Evolutionary conservation across 2,888 invertebrate genomes (phyloP), one percentile per base, ranked within the genome.

Genomic region (Mechanitis mazaeus): DNA sequence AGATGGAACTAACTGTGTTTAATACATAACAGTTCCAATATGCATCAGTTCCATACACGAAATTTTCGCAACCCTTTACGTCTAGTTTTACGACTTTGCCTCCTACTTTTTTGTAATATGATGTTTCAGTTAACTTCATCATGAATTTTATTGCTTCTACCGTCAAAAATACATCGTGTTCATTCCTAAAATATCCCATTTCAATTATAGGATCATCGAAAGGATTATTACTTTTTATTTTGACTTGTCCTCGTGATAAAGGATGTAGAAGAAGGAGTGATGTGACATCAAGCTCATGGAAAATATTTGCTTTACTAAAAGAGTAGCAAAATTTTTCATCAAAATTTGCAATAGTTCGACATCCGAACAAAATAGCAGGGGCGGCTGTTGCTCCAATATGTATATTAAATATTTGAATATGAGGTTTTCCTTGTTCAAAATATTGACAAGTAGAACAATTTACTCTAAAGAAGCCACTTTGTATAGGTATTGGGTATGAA

Each of bases 21-120:
- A 89, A 84, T 0, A 91, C 86, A 71, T 92, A 91, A 72, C 95
- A 95, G 54, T 85, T 84, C 92, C 94, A 94, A 71, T 94, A 94
- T 0, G 81, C 80, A 74, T 93, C 92, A 0, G 91, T 84, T 31
- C 85, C 91, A 73, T 91, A 92, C 1, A 71, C 66, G 3, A 85
- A 71, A 1, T 81, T 72, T 6, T 85, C 81, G 72, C 94, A 94
- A 1, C 87, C 91, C 0, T 90, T 87, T 1, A 93, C 84, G 3
- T 77, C 70, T 45, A 83, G 58, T 58, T 71, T 75, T 0, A 75
- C 75, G 5, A 86, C 55, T 47, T 70, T 70, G 2, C 79, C 83
- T 4, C 71, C 68, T 3, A 79, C 79, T 47, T 76, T 71, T 56
- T 69, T 78, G 60, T 73, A 85, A 67, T 83, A 78, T 0, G 77